Evolutionary conservation across 2,888 invertebrate genomes (phyloP).

Genomic region (Eurois occulta): DNA sequence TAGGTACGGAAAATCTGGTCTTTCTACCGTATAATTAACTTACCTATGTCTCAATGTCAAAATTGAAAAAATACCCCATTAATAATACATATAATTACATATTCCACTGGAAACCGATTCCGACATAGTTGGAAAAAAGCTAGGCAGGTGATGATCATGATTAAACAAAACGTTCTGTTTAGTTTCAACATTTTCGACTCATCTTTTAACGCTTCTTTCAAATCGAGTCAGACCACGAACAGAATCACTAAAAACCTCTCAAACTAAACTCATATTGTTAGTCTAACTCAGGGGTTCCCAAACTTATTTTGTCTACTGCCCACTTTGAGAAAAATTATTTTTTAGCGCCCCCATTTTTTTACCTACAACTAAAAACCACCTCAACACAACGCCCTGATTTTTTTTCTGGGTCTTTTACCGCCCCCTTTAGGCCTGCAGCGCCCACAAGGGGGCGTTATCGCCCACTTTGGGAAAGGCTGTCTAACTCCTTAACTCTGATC

Average conservation of each 20-base stretch:
- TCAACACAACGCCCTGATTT: too few species aligned
- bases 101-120: neutral
- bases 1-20: neutral
- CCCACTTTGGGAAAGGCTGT: too few species aligned
- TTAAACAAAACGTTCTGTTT: too few species aligned
- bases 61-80: neutral
- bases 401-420: too few species aligned
- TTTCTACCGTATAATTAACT: neutral
- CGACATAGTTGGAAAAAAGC: neutral
- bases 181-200: neutral
- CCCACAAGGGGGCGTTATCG: too few species aligned
- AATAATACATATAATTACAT: neutral
- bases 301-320: too few species aligned
- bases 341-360: too few species aligned
- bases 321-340: too few species aligned
- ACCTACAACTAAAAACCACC: too few species aligned
- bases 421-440: too few species aligned
- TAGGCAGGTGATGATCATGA: neutral
- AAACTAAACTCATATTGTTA: constrained; percentile 24
- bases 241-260: constrained; percentile 20
- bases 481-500: constrained; percentile 20
- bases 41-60: neutral
- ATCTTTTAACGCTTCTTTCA: neutral
- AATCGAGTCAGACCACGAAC: neutral
- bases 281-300: neutral